Conservation (phyloP, 1,140 invertebrate genomes). For the Batillaria attramentaria region DNA sequence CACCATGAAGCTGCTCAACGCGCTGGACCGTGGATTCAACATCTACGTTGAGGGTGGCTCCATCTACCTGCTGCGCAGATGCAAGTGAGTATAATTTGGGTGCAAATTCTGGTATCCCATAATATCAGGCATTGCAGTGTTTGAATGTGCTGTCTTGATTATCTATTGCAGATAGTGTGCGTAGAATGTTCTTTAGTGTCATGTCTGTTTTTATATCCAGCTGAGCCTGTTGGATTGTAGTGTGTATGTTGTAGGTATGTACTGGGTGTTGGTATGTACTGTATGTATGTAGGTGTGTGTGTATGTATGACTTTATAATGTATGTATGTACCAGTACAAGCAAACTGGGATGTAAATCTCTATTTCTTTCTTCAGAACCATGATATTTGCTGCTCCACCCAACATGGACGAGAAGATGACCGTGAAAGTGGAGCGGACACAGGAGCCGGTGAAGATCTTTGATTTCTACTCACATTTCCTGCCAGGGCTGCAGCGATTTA, state of each 20-base stretch:
- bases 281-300: too few species aligned
- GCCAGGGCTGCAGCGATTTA: slow-evolving; percentile 39
- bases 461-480: slow-evolving; percentile 46
- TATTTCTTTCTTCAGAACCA: not conserved
- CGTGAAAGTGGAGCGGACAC: slow-evolving; percentile 12
- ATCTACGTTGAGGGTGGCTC: not conserved
- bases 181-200: too few species aligned
- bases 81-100: slow-evolving; percentile 27
- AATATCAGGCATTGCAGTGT: too few species aligned
- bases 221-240: too few species aligned
- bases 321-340: too few species aligned
- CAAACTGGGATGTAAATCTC: not conserved
- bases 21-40: slow-evolving; percentile 25
- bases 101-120: too few species aligned
- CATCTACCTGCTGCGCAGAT: slow-evolving; percentile 23
- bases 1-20: slow-evolving; percentile 17
- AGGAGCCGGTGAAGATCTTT: slow-evolving; percentile 42
- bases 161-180: too few species aligned
- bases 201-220: too few species aligned
- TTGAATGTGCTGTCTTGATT: too few species aligned
- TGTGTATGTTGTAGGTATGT: too few species aligned
- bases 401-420: not conserved
- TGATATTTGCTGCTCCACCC: slow-evolving; percentile 14
- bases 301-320: too few species aligned
- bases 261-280: too few species aligned